Evolutionary conservation across 2,113 vertebrate genomes (phyloP).

Genomic region (Limanda limanda): DNA sequence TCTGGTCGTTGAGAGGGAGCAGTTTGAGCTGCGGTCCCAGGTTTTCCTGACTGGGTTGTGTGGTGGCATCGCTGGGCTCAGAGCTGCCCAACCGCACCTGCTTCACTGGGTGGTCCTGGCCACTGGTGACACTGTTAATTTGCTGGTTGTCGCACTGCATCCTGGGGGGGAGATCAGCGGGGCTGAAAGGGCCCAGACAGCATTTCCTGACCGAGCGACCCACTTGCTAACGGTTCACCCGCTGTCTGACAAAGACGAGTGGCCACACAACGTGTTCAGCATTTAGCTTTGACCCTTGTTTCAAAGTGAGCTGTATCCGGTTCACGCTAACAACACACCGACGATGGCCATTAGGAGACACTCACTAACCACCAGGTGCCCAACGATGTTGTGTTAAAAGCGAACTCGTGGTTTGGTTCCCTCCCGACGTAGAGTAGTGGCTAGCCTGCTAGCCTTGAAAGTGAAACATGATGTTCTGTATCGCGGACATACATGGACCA

Average conservation of each 20-base stretch:
- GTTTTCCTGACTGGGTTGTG: slow-evolving; percentile 50
- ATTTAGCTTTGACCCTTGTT: slow-evolving; percentile 35
- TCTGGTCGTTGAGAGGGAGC: slow-evolving; percentile 93
- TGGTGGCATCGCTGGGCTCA: slow-evolving; percentile 54
- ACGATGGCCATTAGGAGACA: accelerated
- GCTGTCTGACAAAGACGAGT: slow-evolving; percentile 41
- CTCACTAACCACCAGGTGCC: not conserved
- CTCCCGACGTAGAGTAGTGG: too few species aligned
- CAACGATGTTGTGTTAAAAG: slow-evolving; percentile 7
- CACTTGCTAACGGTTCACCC: not conserved
- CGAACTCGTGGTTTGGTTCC: too few species aligned
- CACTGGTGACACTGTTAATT: slow-evolving; percentile 75
- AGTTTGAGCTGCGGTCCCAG: slow-evolving; percentile 88
- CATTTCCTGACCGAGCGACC: slow-evolving; percentile 9
- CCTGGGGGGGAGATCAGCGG: slow-evolving; percentile 35
- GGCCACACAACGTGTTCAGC: slow-evolving; percentile 58
- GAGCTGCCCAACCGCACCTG: slow-evolving; percentile 79
- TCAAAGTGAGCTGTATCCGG: not conserved
- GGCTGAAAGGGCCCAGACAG: slow-evolving; percentile 6
- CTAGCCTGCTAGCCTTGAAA: not conserved
- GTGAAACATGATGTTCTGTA: too few species aligned
- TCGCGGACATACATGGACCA: too few species aligned
- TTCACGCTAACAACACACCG: not conserved
- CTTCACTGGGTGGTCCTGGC: slow-evolving; percentile 77
- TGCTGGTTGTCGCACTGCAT: slow-evolving; percentile 88